These are phyloP conservation scores for Pseudomyrmex pallidus DNA, from an alignment of 1,140 invertebrate species.

Conservation along the genomic window DNA sequence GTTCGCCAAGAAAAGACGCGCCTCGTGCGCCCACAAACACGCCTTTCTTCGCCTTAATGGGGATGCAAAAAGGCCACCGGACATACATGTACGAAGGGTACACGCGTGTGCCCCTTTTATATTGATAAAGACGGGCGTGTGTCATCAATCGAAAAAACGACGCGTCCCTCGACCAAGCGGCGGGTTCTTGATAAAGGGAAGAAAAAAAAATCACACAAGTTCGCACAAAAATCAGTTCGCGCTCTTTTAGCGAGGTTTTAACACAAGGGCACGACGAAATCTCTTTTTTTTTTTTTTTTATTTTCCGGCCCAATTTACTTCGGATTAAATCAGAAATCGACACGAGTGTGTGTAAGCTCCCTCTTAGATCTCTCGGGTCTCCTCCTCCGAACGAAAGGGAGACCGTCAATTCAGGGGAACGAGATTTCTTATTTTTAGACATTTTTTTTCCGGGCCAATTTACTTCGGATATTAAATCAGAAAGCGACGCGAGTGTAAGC, in stretches of 20 bases:
- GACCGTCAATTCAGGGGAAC: neutral
- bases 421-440: neutral
- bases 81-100: constrained; percentile 16
- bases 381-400: neutral
- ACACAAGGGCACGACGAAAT: neutral
- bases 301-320: neutral
- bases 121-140: constrained; percentile 42
- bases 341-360: neutral
- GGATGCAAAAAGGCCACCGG: constrained; percentile 45
- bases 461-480: neutral
- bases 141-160: constrained; percentile 52
- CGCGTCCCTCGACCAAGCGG: neutral
- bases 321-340: neutral
- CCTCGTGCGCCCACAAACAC: constrained; percentile 42
- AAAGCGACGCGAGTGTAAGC: neutral
- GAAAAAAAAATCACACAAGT: neutral
- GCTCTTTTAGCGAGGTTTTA: no score
- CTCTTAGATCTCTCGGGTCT: neutral
- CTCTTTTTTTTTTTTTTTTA: neutral
- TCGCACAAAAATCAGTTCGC: neutral
- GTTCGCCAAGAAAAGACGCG: constrained; percentile 59
- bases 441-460: neutral
- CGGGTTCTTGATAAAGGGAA: neutral
- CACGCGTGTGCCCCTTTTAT: constrained; percentile 10
- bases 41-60: constrained; percentile 51